Percentiles rank a stretch among this genome's conserved stretches.
phyloP scores from a whole-genome alignment of 2,113 vertebrate species.

The Pollimyrus isidori region DNA sequence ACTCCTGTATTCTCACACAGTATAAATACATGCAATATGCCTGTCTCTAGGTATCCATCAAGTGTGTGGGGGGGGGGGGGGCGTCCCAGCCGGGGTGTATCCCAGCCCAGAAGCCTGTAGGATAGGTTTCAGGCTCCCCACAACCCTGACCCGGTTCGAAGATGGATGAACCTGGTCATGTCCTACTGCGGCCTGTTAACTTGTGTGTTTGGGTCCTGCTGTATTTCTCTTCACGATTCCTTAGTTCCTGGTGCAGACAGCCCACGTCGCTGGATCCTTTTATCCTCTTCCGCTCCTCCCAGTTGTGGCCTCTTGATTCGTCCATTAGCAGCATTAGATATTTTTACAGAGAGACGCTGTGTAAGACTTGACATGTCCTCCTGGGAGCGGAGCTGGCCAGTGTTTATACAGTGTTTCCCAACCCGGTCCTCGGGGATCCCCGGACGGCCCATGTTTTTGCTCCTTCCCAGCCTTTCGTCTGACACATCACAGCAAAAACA shows the following conservation, averaged over 20 bases:
- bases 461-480: background rate
- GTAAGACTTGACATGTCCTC: background rate
- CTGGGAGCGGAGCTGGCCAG: background rate
- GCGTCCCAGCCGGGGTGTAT: background rate
- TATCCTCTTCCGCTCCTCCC: background rate
- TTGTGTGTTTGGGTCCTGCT: background rate
- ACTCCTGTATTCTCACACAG: background rate
- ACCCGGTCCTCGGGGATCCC: background rate
- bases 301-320: background rate
- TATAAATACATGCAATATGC: background rate
- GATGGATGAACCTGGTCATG: background rate
- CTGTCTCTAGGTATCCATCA: background rate
- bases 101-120: background rate
- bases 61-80: background rate
- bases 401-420: background rate
- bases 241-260: background rate
- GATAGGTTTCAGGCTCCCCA: background rate
- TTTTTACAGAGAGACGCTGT: background rate
- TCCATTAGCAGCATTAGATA: background rate
- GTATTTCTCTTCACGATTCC: background rate
- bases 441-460: background rate
- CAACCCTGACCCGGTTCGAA: background rate
- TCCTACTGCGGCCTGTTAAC: background rate
- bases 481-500: background rate
- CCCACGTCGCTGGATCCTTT: background rate